Evolutionary conservation across 53 echinoderm and acorn worm species (phyloP), one percentile per base, ranked within the genome.

Genomic region (Hippasteria phrygiana): DNA sequence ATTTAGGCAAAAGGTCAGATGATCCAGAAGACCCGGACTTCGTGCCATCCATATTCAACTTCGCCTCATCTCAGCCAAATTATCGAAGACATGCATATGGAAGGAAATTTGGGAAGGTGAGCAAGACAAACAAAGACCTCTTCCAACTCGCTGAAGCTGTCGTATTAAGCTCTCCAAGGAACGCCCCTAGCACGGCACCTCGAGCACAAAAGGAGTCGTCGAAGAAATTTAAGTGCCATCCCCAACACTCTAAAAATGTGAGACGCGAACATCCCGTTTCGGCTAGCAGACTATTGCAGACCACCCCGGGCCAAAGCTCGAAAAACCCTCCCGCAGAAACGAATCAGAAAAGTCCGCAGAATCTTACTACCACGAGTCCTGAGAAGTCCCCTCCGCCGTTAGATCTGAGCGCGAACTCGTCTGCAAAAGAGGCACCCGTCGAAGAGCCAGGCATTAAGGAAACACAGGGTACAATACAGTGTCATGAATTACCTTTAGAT

Each of bases 41-140:
- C 17, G 78, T 78, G 37, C 78, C 78, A 2, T 47, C 78, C 2
- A 78, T 78, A 35, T 78, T 78, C 59, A 78, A 78, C 34, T 67
- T 67, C 67, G 34, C 10, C 2, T 67, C 67, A 26, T 59, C 59
- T 59, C 59, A 59, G 59, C 59, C 59, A 22, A 27, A 46, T 9
- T 3, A 13, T 51, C 27, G 47, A 31, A 27, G 50, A 14, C 34
- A 67, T n/a, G n/a, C n/a, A n/a, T n/a, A n/a, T 11, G 69, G 69
- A 20, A 5, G 73, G 41, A 75, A 48, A 46, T 43, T 47, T 17
- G 47, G 31, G 13, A 75, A 75, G 26, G 75, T 75, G 47, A 75
- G 75, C 29, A 48, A 75, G 32, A 2, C 12, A 9, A 5, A n/a
- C 20, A 5, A 40, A n/a, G 69, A 67, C 37, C n/a, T n/a, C n/a